phyloP scores from a whole-genome alignment of 2,113 vertebrate species.

The Sitta europaea region DNA sequence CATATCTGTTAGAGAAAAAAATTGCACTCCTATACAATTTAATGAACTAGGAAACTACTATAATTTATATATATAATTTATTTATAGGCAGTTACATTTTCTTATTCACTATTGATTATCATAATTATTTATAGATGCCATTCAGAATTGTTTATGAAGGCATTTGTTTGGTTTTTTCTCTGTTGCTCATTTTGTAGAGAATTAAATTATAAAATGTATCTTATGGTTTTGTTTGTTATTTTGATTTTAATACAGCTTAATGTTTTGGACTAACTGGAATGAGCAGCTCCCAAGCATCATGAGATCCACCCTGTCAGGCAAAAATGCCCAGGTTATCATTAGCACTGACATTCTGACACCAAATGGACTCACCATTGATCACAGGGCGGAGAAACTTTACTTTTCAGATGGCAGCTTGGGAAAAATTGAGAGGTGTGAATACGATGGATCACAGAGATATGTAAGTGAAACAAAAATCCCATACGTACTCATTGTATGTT shows the following conservation, averaged over 20 bases:
- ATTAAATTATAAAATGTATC: constrained; percentile 30
- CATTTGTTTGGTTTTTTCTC: neutral
- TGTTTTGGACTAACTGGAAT: constrained; percentile 99
- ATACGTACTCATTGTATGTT: neutral
- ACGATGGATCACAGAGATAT: constrained; percentile 90
- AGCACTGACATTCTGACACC: constrained; percentile 92
- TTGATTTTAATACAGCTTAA: constrained; percentile 80
- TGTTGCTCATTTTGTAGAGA: neutral
- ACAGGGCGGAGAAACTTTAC: constrained; percentile 92
- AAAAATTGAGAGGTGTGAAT: constrained; percentile 96
- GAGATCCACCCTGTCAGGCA: constrained; percentile 88
- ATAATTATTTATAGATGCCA: neutral
- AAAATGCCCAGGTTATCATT: constrained; percentile 88
- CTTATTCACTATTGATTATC: neutral
- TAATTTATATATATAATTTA: neutral
- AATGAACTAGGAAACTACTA: neutral
- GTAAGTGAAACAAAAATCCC: constrained; percentile 77
- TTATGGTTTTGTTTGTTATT: constrained; percentile 16
- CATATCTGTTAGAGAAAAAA: neutral
- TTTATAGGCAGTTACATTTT: neutral
- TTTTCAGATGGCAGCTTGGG: constrained; percentile 94
- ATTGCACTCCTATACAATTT: neutral
- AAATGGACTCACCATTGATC: constrained; percentile 94
- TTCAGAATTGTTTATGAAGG: neutral
- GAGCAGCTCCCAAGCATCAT: constrained; percentile 97